Percentiles rank a stretch among this genome's conserved stretches.
phyloP scores from a whole-genome alignment of 2,888 invertebrate genomes.

The Linnaemya vulpina region DNA sequence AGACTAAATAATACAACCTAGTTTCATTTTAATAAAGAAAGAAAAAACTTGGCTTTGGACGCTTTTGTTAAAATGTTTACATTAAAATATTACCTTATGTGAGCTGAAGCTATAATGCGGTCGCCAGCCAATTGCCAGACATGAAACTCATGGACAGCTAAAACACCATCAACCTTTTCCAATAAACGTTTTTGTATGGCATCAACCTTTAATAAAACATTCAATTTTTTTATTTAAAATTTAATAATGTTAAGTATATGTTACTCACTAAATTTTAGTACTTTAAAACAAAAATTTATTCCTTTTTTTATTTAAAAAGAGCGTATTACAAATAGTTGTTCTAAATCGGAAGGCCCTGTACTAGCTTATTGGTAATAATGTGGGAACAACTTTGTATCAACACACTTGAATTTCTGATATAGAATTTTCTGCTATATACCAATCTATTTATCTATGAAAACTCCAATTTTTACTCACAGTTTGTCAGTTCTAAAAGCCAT shows the following conservation, averaged over 20 bases:
- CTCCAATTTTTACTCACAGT: too few relatives aligned
- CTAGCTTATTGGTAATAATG: too few relatives aligned
- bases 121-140: slow-evolving; percentile 99
- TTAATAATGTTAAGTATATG: neutral
- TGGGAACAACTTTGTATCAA: too few relatives aligned
- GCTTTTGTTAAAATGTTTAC: neutral
- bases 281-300: too few relatives aligned
- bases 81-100: slow-evolving; percentile 88
- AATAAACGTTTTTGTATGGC: slow-evolving; percentile 94
- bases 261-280: too few relatives aligned
- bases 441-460: too few relatives aligned
- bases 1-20: neutral
- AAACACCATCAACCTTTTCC: slow-evolving; percentile 95
- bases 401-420: too few relatives aligned
- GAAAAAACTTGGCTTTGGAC: neutral
- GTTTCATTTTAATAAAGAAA: neutral
- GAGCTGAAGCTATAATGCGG: slow-evolving; percentile 98
- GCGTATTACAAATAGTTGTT: too few relatives aligned
- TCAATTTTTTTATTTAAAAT: neutral
- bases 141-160: slow-evolving; percentile 98
- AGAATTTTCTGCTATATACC: too few relatives aligned
- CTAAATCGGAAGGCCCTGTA: too few relatives aligned
- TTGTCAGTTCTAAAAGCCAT: too few relatives aligned
- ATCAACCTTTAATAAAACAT: slow-evolving; percentile 86
- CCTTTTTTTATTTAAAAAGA: too few relatives aligned